Evolutionary conservation across 2,888 invertebrate genomes (phyloP).

Genomic region (Ypsolopha scabrella): DNA sequence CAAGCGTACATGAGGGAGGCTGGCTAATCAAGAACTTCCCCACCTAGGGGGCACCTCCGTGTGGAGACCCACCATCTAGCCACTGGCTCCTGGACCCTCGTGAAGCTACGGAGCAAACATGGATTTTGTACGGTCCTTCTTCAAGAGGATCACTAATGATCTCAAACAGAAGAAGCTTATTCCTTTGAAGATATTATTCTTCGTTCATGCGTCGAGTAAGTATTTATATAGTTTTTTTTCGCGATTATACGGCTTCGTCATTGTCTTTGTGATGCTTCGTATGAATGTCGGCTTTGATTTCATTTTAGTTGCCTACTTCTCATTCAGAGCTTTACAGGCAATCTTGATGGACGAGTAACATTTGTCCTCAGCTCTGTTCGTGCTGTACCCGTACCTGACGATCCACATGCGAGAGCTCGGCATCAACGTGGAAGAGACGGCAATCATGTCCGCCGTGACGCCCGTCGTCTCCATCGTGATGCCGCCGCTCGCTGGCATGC

Average conservation of each 20-base stretch:
- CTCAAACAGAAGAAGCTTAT: constrained; percentile 78
- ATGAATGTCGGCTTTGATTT: too few relatives aligned
- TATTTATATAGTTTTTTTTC: constrained; percentile 16
- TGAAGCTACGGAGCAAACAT: constrained; percentile 35
- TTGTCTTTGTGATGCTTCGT: too few relatives aligned
- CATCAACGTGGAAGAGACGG: constrained; percentile 83
- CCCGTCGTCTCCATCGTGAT: constrained; percentile 82
- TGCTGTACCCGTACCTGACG: constrained; percentile 82
- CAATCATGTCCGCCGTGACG: constrained; percentile 83
- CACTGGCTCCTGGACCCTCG: not conserved
- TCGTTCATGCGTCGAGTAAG: constrained; percentile 85
- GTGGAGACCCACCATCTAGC: constrained; percentile 2
- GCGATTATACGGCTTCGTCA: not conserved
- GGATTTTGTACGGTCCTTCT: constrained; percentile 73
- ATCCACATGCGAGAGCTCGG: constrained; percentile 85
- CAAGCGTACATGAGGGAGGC: constrained; percentile 33
- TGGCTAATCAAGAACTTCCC: constrained; percentile 41
- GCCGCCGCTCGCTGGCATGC: constrained; percentile 81
- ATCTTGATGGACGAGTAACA: not conserved
- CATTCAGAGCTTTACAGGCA: not conserved
- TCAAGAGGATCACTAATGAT: constrained; percentile 76
- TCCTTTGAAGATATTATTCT: constrained; percentile 80
- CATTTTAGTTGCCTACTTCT: too few relatives aligned
- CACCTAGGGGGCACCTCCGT: constrained; percentile 23
- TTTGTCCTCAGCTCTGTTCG: constrained; percentile 73